Conservation (phyloP, 2,113 vertebrate genomes). For the Neotoma lepida region DNA sequence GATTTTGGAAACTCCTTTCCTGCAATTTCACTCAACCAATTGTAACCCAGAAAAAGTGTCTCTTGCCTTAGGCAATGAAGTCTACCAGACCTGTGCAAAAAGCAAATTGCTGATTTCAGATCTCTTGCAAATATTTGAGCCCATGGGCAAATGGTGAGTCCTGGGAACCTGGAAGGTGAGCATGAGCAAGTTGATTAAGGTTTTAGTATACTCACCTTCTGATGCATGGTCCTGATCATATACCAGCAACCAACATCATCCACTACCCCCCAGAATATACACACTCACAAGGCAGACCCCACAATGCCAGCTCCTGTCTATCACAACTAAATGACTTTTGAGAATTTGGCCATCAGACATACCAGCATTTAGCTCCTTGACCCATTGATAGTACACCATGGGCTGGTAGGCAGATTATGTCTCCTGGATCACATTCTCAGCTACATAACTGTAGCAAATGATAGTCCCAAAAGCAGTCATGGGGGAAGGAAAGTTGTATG, state of each 20-base stretch:
- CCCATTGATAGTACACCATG: rapidly evolving
- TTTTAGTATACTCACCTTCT: neutral
- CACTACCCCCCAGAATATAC: neutral
- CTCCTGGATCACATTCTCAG: neutral
- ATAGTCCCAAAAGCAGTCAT: neutral
- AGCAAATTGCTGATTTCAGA: neutral
- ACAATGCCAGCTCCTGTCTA: neutral
- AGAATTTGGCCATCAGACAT: neutral
- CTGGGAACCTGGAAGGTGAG: too few relatives aligned
- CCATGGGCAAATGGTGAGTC: neutral
- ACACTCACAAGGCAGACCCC: too few relatives aligned
- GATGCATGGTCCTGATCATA: neutral
- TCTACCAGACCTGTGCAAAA: neutral
- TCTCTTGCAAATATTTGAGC: neutral
- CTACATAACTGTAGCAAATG: neutral
- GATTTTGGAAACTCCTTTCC: neutral
- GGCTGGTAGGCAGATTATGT: neutral
- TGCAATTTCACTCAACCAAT: neutral
- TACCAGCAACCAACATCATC: neutral
- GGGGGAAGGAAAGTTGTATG: too few relatives aligned
- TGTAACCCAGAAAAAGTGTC: neutral
- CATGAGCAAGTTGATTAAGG: rapidly evolving
- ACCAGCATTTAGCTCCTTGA: rapidly evolving
- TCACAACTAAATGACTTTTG: neutral
- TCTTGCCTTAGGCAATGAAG: neutral